phyloP scores from a whole-genome alignment of 2,888 invertebrate species.

The Dynastes hyllus region DNA sequence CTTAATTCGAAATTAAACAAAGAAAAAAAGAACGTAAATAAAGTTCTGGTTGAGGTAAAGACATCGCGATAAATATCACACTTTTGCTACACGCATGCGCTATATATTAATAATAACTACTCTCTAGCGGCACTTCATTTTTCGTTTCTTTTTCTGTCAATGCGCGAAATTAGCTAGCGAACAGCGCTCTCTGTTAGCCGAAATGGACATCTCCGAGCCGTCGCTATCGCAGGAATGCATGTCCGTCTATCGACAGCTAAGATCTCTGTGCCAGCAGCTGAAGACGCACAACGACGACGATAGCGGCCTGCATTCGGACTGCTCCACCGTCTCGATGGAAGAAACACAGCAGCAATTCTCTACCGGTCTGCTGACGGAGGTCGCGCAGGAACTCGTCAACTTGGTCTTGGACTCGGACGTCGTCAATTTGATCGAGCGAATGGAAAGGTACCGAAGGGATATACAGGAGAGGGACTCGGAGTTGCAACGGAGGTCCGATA shows the following conservation, averaged over 20 bases:
- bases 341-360: constrained; percentile 69
- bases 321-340: constrained; percentile 78
- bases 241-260: constrained; percentile 82
- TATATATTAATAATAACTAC: neutral
- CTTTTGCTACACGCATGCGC: neutral
- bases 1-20: too few species aligned
- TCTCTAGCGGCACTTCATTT: neutral
- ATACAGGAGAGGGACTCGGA: constrained; percentile 86
- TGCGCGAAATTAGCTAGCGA: constrained; percentile 60
- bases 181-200: constrained; percentile 87
- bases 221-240: constrained; percentile 77
- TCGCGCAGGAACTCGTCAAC: constrained; percentile 84
- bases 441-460: constrained; percentile 84
- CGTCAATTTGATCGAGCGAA: constrained; percentile 82
- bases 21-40: too few species aligned
- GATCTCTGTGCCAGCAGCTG: constrained; percentile 82
- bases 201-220: constrained; percentile 88
- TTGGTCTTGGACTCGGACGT: constrained; percentile 84
- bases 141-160: constrained; percentile 7
- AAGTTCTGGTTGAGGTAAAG: too few species aligned
- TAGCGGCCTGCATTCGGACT: constrained; percentile 81
- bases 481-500: constrained; percentile 85
- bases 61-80: too few species aligned
- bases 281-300: constrained; percentile 84
- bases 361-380: constrained; percentile 73